Conservation (phyloP, 2,888 invertebrate species). For the Aphidius colemani region DNA sequence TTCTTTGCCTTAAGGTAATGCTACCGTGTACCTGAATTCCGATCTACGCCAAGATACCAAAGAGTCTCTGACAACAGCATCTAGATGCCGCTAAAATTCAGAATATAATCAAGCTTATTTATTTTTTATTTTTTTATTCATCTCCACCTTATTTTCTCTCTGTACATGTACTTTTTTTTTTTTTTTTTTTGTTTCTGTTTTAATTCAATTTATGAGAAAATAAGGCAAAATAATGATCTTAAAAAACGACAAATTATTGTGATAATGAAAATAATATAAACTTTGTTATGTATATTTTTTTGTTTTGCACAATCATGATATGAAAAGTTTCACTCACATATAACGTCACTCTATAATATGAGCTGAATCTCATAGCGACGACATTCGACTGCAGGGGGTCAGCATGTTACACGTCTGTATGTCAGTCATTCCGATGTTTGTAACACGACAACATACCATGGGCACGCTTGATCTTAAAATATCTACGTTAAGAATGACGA, state of each 20-base stretch:
- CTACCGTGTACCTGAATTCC: constrained; percentile 59
- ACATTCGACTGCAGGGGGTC: constrained; percentile 55
- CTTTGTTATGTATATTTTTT: too few species aligned
- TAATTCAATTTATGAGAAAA: constrained; percentile 7
- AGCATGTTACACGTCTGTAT: constrained; percentile 54
- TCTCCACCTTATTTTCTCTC: background rate
- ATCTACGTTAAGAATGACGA: constrained; percentile 34
- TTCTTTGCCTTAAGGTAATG: constrained; percentile 48
- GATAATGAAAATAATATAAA: constrained; percentile 24
- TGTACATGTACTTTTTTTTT: background rate
- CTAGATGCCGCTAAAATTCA: constrained; percentile 22
- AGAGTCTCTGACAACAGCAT: constrained; percentile 21
- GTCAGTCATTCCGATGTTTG: constrained; percentile 54
- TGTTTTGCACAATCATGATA: too few species aligned
- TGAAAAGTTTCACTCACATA: constrained; percentile 46
- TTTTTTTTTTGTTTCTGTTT: background rate
- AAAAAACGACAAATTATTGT: constrained; percentile 22
- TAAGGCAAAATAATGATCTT: too few species aligned
- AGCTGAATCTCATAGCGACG: constrained; percentile 38
- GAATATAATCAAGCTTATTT: background rate
- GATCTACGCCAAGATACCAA: constrained; percentile 55
- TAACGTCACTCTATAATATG: constrained; percentile 51
- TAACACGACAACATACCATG: constrained; percentile 29
- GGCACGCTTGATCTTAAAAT: constrained; percentile 9
- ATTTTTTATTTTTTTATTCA: background rate